Evolutionary conservation across 2,797 vertebrate genomes (phyloP).

Genomic region (Sebastes wilsoni): DNA sequence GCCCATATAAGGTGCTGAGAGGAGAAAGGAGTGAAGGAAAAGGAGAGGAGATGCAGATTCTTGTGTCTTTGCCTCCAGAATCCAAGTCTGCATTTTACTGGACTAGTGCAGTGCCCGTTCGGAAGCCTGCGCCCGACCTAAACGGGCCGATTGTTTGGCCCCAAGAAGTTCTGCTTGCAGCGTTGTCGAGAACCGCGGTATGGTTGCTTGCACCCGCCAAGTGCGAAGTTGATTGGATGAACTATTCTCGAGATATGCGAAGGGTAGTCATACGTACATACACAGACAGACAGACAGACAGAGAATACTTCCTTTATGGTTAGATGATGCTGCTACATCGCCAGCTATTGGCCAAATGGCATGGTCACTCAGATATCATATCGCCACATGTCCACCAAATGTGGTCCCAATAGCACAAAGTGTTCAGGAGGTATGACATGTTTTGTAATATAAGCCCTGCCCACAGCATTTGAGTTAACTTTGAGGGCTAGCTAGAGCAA

Average conservation of each 20-base stretch:
- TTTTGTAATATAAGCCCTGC: no score
- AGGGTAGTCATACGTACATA: background rate
- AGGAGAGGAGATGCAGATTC: slow-evolving; percentile 29
- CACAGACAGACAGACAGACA: background rate
- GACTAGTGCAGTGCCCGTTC: background rate
- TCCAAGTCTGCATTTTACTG: background rate
- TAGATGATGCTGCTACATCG: background rate
- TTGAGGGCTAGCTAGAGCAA: no score
- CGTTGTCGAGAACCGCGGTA: background rate
- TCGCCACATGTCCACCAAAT: no score
- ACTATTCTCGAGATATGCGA: background rate
- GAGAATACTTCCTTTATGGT: background rate
- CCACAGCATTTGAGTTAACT: no score
- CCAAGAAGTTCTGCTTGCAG: background rate
- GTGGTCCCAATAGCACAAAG: no score
- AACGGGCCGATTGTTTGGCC: no score
- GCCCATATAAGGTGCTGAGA: slow-evolving; percentile 76
- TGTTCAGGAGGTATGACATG: no score
- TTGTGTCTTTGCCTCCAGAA: slow-evolving; percentile 2
- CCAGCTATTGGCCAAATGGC: background rate
- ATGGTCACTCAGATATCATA: background rate
- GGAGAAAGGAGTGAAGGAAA: slow-evolving; percentile 33
- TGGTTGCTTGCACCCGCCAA: background rate
- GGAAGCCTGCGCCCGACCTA: no score
- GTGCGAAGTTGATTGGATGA: background rate